Base-by-base conservation (phyloP, 2,113 vertebrate genomes). In the Pseudopipra pipra region DNA sequence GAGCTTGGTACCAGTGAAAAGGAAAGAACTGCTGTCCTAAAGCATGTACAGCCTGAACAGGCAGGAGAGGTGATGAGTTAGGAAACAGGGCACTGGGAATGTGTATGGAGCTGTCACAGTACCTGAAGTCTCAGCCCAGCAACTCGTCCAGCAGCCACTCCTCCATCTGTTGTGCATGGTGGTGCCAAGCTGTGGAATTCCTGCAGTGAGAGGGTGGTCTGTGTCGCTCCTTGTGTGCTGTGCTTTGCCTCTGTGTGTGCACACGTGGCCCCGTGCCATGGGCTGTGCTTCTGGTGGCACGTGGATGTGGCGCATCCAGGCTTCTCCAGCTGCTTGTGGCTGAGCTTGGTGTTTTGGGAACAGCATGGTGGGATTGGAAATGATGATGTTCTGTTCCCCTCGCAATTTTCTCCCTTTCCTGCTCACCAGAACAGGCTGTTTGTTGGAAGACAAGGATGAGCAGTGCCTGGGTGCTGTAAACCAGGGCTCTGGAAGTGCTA, bases 381-480 rank as follows among this genome's bases (percentile, higher is more conserved):
- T 85, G n/a, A 75, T 58, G n/a, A n/a, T 88, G 31, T 72, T 91
- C 72, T 96, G 47, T 88, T 95, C 94, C 87, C 55, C 85, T 94
- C 11, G 0, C 81, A 39, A 91, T 91, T 85, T 72, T 16, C 23
- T 51, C 18, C 37, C n/a, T 68, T 91, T 63, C 7, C 73, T 6
- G 5, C 72, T 71, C 11, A 0, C 39, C 67, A 76, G 75, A 58
- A 63, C 9, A 7, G 71, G 35, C 88, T 71, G 63, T 51, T 65
- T 62, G 39, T 62, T 83, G 83, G 92, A 89, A 81, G 85, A 88
- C 30, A 39, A 70, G 46, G 83, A 92, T 1, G 28, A 74, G 55
- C 68, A 10, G 39, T 62, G 63, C 74, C 47, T 39, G 54, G 59
- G 66, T 52, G 47, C 54, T 0, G 0, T 80, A 74, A 37, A 5